phyloP scores from a whole-genome alignment of 2,888 invertebrate genomes.

The Eudasyphora cyanicolor region DNA sequence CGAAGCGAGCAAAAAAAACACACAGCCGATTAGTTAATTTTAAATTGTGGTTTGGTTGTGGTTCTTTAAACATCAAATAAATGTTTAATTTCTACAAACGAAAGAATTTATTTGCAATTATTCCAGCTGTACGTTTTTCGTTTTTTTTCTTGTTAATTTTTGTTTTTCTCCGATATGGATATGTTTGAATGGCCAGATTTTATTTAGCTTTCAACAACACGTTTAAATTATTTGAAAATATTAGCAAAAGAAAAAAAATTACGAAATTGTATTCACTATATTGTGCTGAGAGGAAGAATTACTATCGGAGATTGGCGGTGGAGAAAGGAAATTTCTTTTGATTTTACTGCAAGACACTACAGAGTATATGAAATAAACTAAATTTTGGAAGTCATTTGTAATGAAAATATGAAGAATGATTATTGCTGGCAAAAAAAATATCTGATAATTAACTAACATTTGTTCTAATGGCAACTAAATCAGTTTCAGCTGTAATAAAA shows the following conservation, averaged over 20 bases:
- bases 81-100: constrained; percentile 17
- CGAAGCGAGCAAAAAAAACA: not conserved
- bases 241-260: not conserved
- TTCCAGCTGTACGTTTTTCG: not conserved
- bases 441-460: too few species aligned
- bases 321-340: not conserved
- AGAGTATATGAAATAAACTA: too few species aligned
- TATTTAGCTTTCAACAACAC: not conserved
- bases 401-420: too few species aligned
- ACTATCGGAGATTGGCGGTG: not conserved
- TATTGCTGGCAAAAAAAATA: too few species aligned
- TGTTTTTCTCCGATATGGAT: not conserved
- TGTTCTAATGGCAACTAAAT: too few species aligned
- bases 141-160: not conserved
- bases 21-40: not conserved
- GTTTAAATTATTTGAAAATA: not conserved
- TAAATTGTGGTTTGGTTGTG: constrained; percentile 1
- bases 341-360: not conserved
- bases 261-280: not conserved
- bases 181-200: not conserved
- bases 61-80: constrained; percentile 38
- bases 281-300: not conserved
- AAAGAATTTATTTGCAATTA: constrained; percentile 15
- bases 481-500: too few species aligned
- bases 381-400: too few species aligned